These are phyloP conservation scores for Laupala kohalensis DNA, from an alignment of 1,140 invertebrate genomes.

Conservation along the genomic window DNA sequence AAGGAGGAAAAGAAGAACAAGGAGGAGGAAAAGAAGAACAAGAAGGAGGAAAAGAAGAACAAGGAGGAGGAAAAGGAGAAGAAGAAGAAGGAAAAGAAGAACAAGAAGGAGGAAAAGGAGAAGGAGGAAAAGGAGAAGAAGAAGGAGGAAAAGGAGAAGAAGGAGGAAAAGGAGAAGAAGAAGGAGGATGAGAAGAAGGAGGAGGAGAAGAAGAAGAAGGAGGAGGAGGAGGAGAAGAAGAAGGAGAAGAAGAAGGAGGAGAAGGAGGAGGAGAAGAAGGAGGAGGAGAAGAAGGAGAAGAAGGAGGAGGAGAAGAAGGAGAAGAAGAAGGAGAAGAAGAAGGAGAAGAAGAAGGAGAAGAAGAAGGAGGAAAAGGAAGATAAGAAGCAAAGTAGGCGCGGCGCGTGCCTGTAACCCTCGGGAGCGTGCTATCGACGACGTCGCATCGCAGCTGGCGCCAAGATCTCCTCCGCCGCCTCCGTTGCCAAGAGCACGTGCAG, in stretches of 20 bases:
- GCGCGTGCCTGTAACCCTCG: too few relatives aligned
- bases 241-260: background rate
- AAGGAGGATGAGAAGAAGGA: background rate
- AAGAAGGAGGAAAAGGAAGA: conserved; percentile 11
- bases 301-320: conserved; percentile 4
- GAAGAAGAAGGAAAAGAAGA: background rate
- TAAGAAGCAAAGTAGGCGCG: too few relatives aligned
- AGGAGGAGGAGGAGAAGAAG: conserved; percentile 1
- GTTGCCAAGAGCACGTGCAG: too few relatives aligned
- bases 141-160: background rate
- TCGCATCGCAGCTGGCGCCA: too few relatives aligned
- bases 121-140: background rate
- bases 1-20: background rate
- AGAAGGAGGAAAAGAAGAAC: background rate
- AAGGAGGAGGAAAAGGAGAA: background rate
- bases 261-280: background rate
- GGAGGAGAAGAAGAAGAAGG: background rate
- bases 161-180: background rate
- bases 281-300: conserved; percentile 8
- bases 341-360: background rate
- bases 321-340: conserved; percentile 4
- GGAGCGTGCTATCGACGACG: too few relatives aligned
- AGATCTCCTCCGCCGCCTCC: too few relatives aligned
- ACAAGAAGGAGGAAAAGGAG: background rate
- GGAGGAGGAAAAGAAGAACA: background rate